Conservation (phyloP, 2,888 invertebrate genomes). For the Epistrophe eligans region DNA sequence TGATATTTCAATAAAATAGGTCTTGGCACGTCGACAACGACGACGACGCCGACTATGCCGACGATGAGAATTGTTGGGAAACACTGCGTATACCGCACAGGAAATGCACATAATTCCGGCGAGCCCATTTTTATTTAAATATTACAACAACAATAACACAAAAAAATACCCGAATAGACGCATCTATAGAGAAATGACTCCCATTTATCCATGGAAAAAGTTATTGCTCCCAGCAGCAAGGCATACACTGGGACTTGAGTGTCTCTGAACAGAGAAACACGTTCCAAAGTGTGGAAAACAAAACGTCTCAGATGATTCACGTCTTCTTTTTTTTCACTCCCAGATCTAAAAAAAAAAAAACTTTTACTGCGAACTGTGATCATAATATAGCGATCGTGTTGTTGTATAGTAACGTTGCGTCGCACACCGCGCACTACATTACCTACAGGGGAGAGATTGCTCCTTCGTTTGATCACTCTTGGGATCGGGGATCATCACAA, state of each 20-base stretch:
- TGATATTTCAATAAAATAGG: conserved; percentile 63
- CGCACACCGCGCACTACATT: conserved; percentile 36
- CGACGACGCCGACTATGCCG: no score
- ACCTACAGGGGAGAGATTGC: conserved; percentile 58
- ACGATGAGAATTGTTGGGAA: conserved; percentile 16
- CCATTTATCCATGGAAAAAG: conserved; percentile 46
- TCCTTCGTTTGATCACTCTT: conserved; percentile 34
- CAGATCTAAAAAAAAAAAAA: conserved; percentile 3
- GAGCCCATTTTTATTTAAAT: conserved; percentile 73
- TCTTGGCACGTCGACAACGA: background rate
- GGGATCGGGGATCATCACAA: conserved; percentile 54
- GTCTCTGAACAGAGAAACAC: conserved; percentile 18
- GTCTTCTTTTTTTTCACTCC: conserved; percentile 14
- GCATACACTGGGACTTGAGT: background rate
- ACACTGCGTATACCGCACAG: conserved; percentile 48
- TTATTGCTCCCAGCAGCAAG: conserved; percentile 60
- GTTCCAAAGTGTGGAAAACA: conserved; percentile 61
- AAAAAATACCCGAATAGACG: conserved; percentile 49
- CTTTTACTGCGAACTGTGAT: conserved; percentile 37
- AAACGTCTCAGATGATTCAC: conserved; percentile 63
- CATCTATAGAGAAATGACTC: conserved; percentile 47
- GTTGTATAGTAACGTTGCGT: background rate
- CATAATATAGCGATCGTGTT: conserved; percentile 30
- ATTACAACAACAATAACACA: background rate
- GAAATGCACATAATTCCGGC: conserved; percentile 59